Evolutionary conservation across 2,797 vertebrate species (phyloP).

Genomic region (Enteromius paludinosus): DNA sequence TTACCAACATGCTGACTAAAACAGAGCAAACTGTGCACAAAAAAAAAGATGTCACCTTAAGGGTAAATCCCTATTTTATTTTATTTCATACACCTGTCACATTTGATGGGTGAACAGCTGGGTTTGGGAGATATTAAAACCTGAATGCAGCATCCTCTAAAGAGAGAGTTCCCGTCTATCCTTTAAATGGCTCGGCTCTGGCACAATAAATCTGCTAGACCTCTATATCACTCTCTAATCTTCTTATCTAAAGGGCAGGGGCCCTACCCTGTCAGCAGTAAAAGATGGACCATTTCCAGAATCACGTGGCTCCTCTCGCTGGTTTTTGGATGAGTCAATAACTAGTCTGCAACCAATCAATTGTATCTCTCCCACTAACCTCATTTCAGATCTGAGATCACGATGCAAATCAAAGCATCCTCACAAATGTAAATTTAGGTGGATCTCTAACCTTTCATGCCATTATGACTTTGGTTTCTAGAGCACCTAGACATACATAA

Average conservation of each 20-base stretch:
- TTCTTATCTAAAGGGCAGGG: slow-evolving; percentile 49
- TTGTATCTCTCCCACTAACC: slow-evolving; percentile 63
- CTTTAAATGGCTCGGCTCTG: slow-evolving; percentile 39
- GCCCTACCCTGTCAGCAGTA: slow-evolving; percentile 29
- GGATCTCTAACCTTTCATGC: slow-evolving; percentile 2
- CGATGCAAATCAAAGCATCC: neutral
- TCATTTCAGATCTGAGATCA: slow-evolving; percentile 46
- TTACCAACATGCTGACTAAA: neutral
- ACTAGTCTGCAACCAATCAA: slow-evolving; percentile 67
- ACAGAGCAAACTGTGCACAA: slow-evolving; percentile 1
- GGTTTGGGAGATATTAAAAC: slow-evolving; percentile 35
- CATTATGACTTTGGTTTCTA: neutral
- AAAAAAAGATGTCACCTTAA: slow-evolving; percentile 35
- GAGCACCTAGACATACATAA: slow-evolving; percentile 62
- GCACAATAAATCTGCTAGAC: slow-evolving; percentile 44
- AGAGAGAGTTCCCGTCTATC: slow-evolving; percentile 27
- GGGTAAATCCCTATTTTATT: slow-evolving; percentile 28
- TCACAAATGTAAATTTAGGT: slow-evolving; percentile 37
- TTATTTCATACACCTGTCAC: slow-evolving; percentile 28
- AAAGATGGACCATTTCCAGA: slow-evolving; percentile 49
- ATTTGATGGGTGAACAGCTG: slow-evolving; percentile 34
- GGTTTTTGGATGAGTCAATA: slow-evolving; percentile 43
- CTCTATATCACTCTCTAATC: slow-evolving; percentile 46
- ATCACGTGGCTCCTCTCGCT: slow-evolving; percentile 37
- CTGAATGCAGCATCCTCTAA: slow-evolving; percentile 35